Percentiles rank a stretch among this genome's conserved stretches.
Conservation (phyloP, 2,113 vertebrate genomes). For the Corydoras sp. region DNA sequence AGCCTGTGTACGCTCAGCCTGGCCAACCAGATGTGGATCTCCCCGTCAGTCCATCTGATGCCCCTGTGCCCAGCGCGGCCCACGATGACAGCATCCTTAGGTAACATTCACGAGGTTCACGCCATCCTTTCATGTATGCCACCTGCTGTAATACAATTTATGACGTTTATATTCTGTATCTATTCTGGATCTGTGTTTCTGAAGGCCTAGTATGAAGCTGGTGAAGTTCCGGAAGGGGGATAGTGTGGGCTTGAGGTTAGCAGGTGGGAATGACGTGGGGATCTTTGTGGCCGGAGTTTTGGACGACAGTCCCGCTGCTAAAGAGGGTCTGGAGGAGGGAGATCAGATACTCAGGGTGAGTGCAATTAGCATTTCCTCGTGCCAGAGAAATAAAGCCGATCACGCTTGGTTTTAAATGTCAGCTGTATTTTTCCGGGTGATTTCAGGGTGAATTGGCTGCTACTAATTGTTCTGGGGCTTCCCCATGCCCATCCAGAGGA, state of each 20-base stretch:
- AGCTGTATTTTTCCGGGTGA: too few species aligned
- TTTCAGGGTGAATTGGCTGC: too few species aligned
- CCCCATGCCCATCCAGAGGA: too few species aligned
- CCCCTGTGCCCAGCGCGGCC: conserved; percentile 81
- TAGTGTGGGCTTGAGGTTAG: conserved; percentile 90
- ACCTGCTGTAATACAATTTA: not conserved
- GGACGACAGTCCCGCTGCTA: conserved; percentile 95
- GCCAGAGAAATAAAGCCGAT: too few species aligned
- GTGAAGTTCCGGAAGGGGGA: conserved; percentile 98
- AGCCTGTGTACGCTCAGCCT: conserved; percentile 94
- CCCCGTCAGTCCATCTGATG: conserved; percentile 93
- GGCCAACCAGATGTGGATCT: conserved; percentile 97
- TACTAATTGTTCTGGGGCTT: too few species aligned
- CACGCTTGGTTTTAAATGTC: too few species aligned
- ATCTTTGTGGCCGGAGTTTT: conserved; percentile 98
- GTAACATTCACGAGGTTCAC: conserved; percentile 53
- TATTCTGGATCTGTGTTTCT: not conserved
- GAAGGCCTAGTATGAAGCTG: conserved; percentile 97
- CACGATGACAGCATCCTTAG: conserved; percentile 94
- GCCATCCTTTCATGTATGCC: not conserved
- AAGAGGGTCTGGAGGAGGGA: conserved; percentile 95
- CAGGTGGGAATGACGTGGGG: conserved; percentile 96
- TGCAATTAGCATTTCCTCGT: not conserved
- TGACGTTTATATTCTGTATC: not conserved
- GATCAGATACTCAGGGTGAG: conserved; percentile 98